These are phyloP conservation scores for Papilio xuthus DNA, from an alignment of 1,140 invertebrate genomes.

Conservation along the genomic window DNA sequence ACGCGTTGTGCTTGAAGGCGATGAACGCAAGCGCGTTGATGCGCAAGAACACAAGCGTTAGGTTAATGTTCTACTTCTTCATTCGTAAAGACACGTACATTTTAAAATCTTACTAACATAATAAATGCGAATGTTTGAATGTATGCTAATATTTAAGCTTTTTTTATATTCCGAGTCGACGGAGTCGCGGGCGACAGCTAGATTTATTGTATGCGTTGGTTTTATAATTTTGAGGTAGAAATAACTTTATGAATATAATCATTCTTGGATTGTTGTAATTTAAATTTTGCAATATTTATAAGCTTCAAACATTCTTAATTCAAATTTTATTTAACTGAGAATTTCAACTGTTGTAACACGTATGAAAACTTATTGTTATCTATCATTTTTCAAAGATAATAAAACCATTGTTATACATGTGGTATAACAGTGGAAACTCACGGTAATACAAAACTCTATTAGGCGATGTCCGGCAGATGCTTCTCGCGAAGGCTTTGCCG, in stretches of 20 bases:
- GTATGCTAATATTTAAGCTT: too few species aligned
- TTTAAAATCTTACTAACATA: too few species aligned
- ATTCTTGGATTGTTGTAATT: background rate
- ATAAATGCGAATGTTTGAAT: too few species aligned
- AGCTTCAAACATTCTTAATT: background rate
- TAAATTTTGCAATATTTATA: background rate
- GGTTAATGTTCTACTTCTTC: constrained; percentile 6
- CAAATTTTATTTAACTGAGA: background rate
- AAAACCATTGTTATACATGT: too few species aligned
- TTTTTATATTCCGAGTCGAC: too few species aligned
- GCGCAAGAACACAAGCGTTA: background rate
- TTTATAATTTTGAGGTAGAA: background rate
- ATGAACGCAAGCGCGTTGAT: constrained; percentile 12
- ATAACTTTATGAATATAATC: background rate
- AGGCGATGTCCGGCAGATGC: background rate
- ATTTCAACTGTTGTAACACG: too few species aligned
- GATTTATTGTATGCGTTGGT: background rate
- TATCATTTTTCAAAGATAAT: too few species aligned
- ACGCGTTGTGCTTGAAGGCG: background rate
- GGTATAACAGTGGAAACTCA: too few species aligned
- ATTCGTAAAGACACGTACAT: background rate
- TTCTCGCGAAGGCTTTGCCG: background rate
- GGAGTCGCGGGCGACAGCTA: too few species aligned
- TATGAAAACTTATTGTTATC: too few species aligned
- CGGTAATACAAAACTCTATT: background rate